Percentiles rank a stretch among this genome's conserved stretches.
These are phyloP conservation scores for Vanessa tameamea DNA, from an alignment of 1,140 invertebrate species.

Conservation along the genomic window DNA sequence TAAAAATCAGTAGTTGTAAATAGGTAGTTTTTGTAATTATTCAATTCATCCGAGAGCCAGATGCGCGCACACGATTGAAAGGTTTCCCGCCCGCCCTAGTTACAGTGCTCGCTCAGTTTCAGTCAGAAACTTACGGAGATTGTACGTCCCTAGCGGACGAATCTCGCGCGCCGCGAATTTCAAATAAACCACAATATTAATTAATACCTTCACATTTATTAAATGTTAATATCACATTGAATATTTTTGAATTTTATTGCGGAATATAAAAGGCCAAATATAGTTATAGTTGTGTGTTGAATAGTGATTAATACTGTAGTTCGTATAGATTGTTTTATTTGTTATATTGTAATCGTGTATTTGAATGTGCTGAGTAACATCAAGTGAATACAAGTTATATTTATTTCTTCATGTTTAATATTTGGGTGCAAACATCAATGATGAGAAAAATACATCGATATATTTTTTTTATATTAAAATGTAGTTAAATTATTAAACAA, in stretches of 20 bases:
- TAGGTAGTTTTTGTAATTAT: slow-evolving; percentile 22
- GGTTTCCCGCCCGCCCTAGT: slow-evolving; percentile 40
- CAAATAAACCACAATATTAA: slow-evolving; percentile 17
- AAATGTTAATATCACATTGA: background rate
- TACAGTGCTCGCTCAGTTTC: slow-evolving; percentile 37
- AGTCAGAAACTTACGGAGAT: slow-evolving; percentile 25
- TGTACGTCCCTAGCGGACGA: slow-evolving; percentile 29
- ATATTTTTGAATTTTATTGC: background rate
- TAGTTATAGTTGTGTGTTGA: slow-evolving; percentile 20
- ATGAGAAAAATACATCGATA: background rate
- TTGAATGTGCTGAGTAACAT: background rate
- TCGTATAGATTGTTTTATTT: background rate
- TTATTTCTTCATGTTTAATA: background rate
- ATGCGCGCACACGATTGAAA: slow-evolving; percentile 26
- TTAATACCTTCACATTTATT: slow-evolving; percentile 10
- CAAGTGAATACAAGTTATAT: background rate
- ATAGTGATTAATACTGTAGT: slow-evolving; percentile 19
- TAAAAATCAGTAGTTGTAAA: slow-evolving; percentile 14
- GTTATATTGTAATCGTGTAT: background rate
- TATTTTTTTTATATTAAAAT: background rate
- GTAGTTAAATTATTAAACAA: no score
- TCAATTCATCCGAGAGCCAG: slow-evolving; percentile 25
- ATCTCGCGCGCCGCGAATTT: slow-evolving; percentile 33
- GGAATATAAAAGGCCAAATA: slow-evolving; percentile 9
- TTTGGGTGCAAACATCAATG: background rate